phyloP scores from a whole-genome alignment of 2,797 vertebrate genomes.

The Lacerta bilineata region DNA sequence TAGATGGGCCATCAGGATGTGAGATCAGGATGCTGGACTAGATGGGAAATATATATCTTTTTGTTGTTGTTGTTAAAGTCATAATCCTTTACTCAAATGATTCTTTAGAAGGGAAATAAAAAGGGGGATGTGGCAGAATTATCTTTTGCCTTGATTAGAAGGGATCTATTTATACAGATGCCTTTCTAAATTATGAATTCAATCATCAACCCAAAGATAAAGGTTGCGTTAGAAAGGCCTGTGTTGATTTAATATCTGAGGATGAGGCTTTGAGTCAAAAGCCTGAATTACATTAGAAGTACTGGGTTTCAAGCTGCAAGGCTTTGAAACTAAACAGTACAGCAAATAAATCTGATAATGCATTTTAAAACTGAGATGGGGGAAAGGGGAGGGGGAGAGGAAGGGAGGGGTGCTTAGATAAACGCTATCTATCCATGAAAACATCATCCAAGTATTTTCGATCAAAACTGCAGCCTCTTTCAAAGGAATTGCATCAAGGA shows the following conservation, averaged over 20 bases:
- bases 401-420: slow-evolving; percentile 49
- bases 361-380: slow-evolving; percentile 72
- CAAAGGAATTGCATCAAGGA: slow-evolving; percentile 66
- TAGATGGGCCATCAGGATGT: no score
- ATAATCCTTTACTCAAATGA: background rate
- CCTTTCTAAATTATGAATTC: slow-evolving; percentile 74
- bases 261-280: slow-evolving; percentile 72
- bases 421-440: slow-evolving; percentile 72
- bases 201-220: slow-evolving; percentile 72
- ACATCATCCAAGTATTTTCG: slow-evolving; percentile 70
- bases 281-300: slow-evolving; percentile 71
- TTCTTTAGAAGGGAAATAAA: slow-evolving; percentile 3
- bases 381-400: slow-evolving; percentile 15
- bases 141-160: slow-evolving; percentile 68
- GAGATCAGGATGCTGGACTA: no score
- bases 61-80: background rate
- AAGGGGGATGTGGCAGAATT: slow-evolving; percentile 25
- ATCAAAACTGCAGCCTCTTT: slow-evolving; percentile 74
- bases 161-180: slow-evolving; percentile 69
- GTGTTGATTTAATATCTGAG: slow-evolving; percentile 77
- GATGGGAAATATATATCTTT: slow-evolving; percentile 14
- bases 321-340: slow-evolving; percentile 73
- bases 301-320: slow-evolving; percentile 69
- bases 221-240: slow-evolving; percentile 73
- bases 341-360: slow-evolving; percentile 78